Percentiles rank a stretch among this genome's conserved stretches.
Evolutionary conservation across 2,888 invertebrate species (phyloP).

Genomic region (Meloe dianella): DNA sequence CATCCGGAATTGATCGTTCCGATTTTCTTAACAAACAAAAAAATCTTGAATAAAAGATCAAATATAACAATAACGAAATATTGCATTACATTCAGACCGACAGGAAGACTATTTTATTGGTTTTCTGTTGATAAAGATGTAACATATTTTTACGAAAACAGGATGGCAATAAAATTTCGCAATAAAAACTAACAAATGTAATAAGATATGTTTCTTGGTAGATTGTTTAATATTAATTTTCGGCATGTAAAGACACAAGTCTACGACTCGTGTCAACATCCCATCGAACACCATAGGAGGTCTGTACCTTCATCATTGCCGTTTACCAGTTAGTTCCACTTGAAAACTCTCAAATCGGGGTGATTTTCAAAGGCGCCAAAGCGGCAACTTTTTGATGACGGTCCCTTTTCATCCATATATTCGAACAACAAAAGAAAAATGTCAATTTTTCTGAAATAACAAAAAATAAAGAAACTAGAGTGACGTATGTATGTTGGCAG

Average conservation of each 20-base stretch:
- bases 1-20: conserved; percentile 1
- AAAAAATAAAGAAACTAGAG: conserved; percentile 2
- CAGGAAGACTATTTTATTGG: background rate
- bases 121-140: background rate
- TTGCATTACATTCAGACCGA: background rate
- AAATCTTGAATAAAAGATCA: background rate
- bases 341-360: conserved; percentile 17
- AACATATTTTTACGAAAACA: background rate
- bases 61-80: background rate
- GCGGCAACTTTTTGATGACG: conserved; percentile 29
- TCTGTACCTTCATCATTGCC: conserved; percentile 25
- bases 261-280: conserved; percentile 26
- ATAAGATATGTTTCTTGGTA: background rate
- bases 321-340: conserved; percentile 23
- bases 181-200: background rate
- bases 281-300: conserved; percentile 24
- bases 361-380: conserved; percentile 32
- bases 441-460: background rate
- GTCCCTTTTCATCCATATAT: conserved; percentile 22
- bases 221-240: conserved; percentile 4
- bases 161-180: conserved; percentile 6
- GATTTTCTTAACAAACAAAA: background rate
- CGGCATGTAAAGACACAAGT: conserved; percentile 12
- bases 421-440: conserved; percentile 15
- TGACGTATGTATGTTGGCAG: background rate